A percentile compares a stretch with the other conserved stretches of the same genome.
These are phyloP conservation scores for Ranitomeya imitator DNA, from an alignment of 2,113 vertebrate genomes.

Conservation along the genomic window DNA sequence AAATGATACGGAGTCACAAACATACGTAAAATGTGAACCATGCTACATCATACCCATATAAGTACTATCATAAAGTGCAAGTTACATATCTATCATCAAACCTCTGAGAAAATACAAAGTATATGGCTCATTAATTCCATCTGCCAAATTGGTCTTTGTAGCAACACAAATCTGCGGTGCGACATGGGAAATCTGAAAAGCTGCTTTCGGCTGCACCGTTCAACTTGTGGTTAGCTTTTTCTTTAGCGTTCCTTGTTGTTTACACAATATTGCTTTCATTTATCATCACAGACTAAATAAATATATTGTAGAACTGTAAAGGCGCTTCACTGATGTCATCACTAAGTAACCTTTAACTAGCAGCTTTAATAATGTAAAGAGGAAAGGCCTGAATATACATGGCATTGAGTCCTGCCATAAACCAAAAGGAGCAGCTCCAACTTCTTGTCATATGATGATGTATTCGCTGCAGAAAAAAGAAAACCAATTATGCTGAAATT, in stretches of 20 bases:
- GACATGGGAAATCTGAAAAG: not conserved
- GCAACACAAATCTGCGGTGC: not conserved
- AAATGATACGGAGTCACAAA: not conserved
- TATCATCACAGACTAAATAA: slow-evolving; percentile 46
- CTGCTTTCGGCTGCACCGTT: not conserved
- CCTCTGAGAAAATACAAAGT: not conserved
- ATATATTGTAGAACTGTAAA: slow-evolving; percentile 19
- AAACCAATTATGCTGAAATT: slow-evolving; percentile 53
- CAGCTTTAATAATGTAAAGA: slow-evolving; percentile 13
- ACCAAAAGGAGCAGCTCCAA: slow-evolving; percentile 28
- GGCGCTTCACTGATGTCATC: slow-evolving; percentile 39
- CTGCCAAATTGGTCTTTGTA: slow-evolving; percentile 2
- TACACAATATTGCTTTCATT: slow-evolving; percentile 46
- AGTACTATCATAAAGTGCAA: not conserved
- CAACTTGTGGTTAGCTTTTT: slow-evolving; percentile 21
- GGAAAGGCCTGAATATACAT: slow-evolving; percentile 24
- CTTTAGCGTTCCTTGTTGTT: not conserved
- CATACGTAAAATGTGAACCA: not conserved
- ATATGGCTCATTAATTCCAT: slow-evolving; percentile 45
- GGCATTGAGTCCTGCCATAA: slow-evolving; percentile 18
- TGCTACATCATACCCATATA: not conserved
- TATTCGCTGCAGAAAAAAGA: slow-evolving; percentile 44
- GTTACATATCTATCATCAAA: slow-evolving; percentile 36
- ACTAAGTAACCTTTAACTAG: not conserved
- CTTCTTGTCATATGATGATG: slow-evolving; percentile 46